These are phyloP conservation scores for Heliconius eleuchia DNA, from an alignment of 1,140 invertebrate genomes.

Conservation along the genomic window DNA sequence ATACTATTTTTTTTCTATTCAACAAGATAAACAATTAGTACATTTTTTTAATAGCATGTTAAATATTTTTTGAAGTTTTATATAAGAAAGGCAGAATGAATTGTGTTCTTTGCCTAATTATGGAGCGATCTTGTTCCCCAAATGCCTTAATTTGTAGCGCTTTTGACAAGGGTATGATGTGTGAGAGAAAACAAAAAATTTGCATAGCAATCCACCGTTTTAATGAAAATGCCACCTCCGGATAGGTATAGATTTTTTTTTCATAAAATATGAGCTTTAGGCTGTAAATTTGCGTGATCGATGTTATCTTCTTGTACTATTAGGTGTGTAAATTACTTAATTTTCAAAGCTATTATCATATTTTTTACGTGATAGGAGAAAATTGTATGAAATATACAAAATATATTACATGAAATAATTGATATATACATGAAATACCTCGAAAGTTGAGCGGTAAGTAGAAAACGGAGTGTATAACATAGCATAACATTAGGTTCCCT, in stretches of 20 bases:
- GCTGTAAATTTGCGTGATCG: neutral
- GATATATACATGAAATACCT: too few relatives aligned
- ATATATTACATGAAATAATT: too few relatives aligned
- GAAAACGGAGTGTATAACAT: too few relatives aligned
- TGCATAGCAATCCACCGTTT: slow-evolving; percentile 4
- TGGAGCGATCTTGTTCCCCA: neutral
- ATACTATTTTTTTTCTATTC: neutral
- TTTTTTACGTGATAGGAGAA: too few relatives aligned
- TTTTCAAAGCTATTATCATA: too few relatives aligned
- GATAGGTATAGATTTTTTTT: neutral
- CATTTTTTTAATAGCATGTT: neutral
- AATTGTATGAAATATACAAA: neutral
- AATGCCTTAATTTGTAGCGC: slow-evolving; percentile 2
- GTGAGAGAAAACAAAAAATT: slow-evolving; percentile 10
- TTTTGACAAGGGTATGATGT: neutral
- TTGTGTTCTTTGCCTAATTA: slow-evolving; percentile 2
- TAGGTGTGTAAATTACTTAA: too few relatives aligned
- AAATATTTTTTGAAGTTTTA: neutral
- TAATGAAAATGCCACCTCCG: neutral
- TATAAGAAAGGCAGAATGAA: neutral
- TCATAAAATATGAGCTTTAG: neutral
- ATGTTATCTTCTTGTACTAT: neutral
- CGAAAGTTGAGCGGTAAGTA: too few relatives aligned
- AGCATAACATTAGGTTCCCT: too few relatives aligned
- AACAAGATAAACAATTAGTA: neutral